Evolutionary conservation across 2,797 vertebrate species (phyloP).

Genomic region (Eidolon dupreanum): DNA sequence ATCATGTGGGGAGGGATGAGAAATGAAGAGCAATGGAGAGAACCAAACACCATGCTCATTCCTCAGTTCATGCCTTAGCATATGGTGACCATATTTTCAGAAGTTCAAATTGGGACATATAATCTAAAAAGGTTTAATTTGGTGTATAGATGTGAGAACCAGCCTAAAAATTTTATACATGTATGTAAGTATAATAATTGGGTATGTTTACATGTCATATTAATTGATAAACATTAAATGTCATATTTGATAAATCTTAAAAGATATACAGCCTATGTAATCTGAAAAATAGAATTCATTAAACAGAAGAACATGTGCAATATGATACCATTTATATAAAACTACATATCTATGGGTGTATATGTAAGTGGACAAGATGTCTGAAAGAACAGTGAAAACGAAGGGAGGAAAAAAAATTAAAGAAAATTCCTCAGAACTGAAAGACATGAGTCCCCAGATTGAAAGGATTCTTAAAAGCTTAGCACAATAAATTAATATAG

Average conservation of each 20-base stretch:
- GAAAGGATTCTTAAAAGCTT: neutral
- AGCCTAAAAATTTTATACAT: neutral
- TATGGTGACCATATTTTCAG: neutral
- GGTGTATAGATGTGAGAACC: neutral
- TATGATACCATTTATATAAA: neutral
- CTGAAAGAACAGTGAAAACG: neutral
- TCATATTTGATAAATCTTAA: neutral
- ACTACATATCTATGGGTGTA: neutral
- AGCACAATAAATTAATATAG: neutral
- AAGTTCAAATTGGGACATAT: neutral
- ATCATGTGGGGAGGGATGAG: neutral
- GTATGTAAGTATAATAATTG: neutral
- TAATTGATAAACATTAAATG: neutral
- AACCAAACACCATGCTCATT: neutral
- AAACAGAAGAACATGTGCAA: neutral
- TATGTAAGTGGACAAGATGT: neutral
- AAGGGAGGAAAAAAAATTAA: neutral
- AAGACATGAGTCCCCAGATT: neutral
- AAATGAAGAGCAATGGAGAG: neutral
- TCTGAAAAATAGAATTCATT: constrained; percentile 33
- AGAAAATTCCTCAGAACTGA: neutral
- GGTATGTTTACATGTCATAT: neutral
- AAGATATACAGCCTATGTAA: neutral
- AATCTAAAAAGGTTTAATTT: constrained; percentile 45
- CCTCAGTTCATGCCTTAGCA: neutral